Evolutionary conservation across 2,888 invertebrate species (phyloP).

Genomic region (Lissocephala sabroskyi): DNA sequence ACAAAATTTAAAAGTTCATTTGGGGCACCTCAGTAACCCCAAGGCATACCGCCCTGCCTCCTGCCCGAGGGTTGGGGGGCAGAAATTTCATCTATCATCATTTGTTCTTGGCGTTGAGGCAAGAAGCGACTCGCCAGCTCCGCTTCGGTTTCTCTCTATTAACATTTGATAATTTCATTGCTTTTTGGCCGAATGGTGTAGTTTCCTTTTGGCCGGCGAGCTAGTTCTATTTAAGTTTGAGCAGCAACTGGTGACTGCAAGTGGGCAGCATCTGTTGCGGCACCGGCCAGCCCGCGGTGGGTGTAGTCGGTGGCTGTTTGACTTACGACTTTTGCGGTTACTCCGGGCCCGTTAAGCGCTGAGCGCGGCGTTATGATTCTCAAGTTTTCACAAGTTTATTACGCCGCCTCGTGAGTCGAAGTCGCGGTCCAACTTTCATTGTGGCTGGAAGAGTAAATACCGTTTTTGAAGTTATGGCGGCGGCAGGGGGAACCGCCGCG

Average conservation of each 20-base stretch:
- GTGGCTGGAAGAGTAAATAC: conserved; percentile 45
- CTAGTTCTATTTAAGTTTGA: conserved; percentile 48
- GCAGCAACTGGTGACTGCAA: conserved; percentile 6
- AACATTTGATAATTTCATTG: conserved; percentile 58
- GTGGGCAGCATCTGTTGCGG: conserved; percentile 13
- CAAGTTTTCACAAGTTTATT: conserved; percentile 38
- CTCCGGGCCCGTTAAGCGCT: conserved; percentile 33
- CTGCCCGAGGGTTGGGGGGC: conserved; percentile 2
- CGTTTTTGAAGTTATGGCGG: conserved; percentile 10
- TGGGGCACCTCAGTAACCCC: conserved; percentile 9
- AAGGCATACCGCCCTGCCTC: no score
- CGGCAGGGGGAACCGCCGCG: not conserved
- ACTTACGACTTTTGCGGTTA: conserved; percentile 56
- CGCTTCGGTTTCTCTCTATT: conserved; percentile 33
- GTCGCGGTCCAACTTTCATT: conserved; percentile 31
- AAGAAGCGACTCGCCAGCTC: not conserved
- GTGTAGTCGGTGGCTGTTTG: conserved; percentile 30
- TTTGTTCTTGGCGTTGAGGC: conserved; percentile 16
- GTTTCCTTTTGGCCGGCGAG: conserved; percentile 23
- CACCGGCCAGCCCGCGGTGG: conserved; percentile 13
- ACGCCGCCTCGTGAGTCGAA: conserved; percentile 1
- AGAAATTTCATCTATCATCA: conserved; percentile 35
- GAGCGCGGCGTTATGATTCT: conserved; percentile 46
- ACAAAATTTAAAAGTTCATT: conserved; percentile 41
- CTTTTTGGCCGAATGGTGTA: conserved; percentile 13